Conservation (phyloP, 2,113 vertebrate genomes). For the Ictalurus punctatus region DNA sequence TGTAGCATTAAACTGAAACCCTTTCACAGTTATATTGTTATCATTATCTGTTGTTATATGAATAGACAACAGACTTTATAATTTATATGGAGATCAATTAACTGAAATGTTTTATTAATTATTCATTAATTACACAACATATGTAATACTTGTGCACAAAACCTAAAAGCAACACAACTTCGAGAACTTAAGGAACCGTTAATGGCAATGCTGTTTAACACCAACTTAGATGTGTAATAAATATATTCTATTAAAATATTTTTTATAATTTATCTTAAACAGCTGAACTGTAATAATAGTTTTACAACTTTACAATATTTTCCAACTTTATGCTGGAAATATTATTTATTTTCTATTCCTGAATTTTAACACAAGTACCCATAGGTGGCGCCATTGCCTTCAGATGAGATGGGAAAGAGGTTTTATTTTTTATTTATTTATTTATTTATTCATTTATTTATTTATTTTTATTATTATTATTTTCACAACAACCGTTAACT, state of each 20-base stretch:
- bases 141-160: not conserved
- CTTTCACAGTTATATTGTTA: no score
- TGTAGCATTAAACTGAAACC: no score
- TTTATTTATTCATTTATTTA: not conserved
- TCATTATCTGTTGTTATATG: no score
- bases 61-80: not conserved
- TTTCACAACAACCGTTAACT: no score
- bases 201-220: not conserved
- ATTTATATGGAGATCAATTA: not conserved
- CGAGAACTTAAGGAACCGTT: not conserved
- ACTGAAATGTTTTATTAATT: not conserved
- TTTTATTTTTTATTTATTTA: not conserved
- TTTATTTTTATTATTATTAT: not conserved
- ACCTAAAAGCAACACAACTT: no score
- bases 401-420: not conserved
- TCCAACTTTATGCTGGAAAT: not conserved
- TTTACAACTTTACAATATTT: not conserved
- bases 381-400: conserved; percentile 24
- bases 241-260: not conserved
- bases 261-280: not conserved
- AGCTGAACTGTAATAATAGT: not conserved
- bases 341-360: not conserved
- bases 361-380: not conserved
- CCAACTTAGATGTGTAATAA: not conserved
- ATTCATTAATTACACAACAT: not conserved